Evolutionary conservation across 2,113 vertebrate genomes (phyloP), one percentile per base, ranked within the genome.

Genomic region (Camelus bactrianus): DNA sequence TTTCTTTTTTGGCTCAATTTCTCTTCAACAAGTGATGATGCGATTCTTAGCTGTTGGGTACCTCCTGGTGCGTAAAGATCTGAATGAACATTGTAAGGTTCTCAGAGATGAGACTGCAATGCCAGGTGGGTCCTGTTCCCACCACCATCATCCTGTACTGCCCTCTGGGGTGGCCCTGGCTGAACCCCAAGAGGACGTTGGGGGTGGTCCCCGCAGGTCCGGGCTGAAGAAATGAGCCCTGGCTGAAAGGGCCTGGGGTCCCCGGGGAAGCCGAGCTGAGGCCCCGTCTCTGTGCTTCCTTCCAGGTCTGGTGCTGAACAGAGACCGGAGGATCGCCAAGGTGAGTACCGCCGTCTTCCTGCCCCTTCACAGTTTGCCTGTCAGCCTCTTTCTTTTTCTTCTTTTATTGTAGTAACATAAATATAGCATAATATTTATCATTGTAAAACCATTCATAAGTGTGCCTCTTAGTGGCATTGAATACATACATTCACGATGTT

Each of bases 221-320:
- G 48, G 70, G 64, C 38, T 30, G 58, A 42, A 28, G 72, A 10
- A 8, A 12, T 0, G 32, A 75, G 90, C 38, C 65, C 42, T 22
- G n/a, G 76, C 84, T 81, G 32, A 50, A 54, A 85, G 92, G 69
- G 58, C 52, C 9, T 2, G 0, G 35, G 17, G 13, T 11, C 72
- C 56, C 42, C 56, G 1, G 67, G 62, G 42, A 26, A 2, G 79
- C 60, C 72, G 54, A 96, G 46, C n/a, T 35, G 30, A 70, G 1
- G 8, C 30, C 38, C 2, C 0, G 0, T 67, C 81, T 58, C 3
- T 92, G 20, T 64, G 72, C 42, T 60, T 96, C 26, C 19, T 9
- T 92, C 4, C 93, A 99, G 98, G 98, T 5, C n/a, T 99, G 97
- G 92, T 98, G 8, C 97, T 98, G 89, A 99, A 98, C 96, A 98